These are phyloP conservation scores for Sipha maydis DNA, from an alignment of 2,888 invertebrate species.

Conservation along the genomic window DNA sequence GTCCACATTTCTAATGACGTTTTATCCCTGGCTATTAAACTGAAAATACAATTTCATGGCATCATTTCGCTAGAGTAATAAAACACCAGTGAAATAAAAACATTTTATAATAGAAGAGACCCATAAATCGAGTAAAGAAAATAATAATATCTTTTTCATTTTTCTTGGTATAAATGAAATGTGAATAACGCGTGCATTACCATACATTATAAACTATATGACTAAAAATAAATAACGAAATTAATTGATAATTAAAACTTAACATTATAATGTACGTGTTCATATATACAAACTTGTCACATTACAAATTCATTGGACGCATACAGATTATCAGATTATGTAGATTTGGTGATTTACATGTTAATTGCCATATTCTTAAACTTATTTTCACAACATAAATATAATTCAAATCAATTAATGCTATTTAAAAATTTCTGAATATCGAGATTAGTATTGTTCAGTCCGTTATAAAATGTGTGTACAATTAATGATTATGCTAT, in stretches of 20 bases:
- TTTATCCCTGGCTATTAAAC: slow-evolving; percentile 12
- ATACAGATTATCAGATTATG: slow-evolving; percentile 53
- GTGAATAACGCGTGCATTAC: neutral
- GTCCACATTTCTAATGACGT: neutral
- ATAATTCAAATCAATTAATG: neutral
- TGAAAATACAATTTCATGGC: neutral
- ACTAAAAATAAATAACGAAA: slow-evolving; percentile 17
- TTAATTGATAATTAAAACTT: slow-evolving; percentile 31
- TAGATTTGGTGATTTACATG: slow-evolving; percentile 49
- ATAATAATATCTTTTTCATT: neutral
- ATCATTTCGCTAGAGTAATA: slow-evolving; percentile 3
- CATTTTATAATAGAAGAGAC: neutral
- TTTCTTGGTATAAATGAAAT: slow-evolving; percentile 1
- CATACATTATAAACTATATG: slow-evolving; percentile 20
- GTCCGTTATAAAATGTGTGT: too few species aligned
- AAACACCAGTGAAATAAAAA: neutral
- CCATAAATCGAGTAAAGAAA: neutral
- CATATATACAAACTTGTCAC: slow-evolving; percentile 3
- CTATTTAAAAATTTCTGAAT: neutral
- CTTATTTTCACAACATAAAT: slow-evolving; percentile 24
- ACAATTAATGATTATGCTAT: too few species aligned
- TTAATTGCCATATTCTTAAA: slow-evolving; percentile 42
- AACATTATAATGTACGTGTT: neutral
- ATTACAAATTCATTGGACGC: slow-evolving; percentile 33
- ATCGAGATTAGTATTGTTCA: too few species aligned